Percentiles rank a stretch among this genome's conserved stretches.
Conservation (phyloP, 2,888 invertebrate species). For the Plebejus argus region DNA sequence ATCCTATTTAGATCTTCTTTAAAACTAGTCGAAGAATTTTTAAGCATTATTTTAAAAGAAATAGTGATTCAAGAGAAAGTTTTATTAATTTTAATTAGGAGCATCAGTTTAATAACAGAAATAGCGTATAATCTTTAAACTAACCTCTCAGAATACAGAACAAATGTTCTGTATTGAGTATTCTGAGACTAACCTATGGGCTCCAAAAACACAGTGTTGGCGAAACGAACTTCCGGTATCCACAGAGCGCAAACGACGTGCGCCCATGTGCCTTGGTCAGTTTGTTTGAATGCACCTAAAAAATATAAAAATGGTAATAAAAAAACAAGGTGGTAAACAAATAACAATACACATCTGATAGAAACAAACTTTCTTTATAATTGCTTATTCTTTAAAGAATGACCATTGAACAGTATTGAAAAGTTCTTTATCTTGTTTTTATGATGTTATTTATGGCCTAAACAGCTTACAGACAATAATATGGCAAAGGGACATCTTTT, state of each 20-base stretch:
- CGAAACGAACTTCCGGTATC: constrained; percentile 99
- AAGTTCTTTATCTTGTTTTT: background rate
- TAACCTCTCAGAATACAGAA: no score
- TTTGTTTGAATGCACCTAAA: constrained; percentile 96
- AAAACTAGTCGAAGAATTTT: no score
- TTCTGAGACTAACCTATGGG: constrained; percentile 93
- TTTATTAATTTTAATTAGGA: no score
- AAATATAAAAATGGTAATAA: constrained; percentile 26
- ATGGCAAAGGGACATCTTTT: background rate
- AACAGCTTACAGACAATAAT: background rate
- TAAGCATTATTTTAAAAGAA: no score
- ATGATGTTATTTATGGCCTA: background rate
- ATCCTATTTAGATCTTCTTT: no score
- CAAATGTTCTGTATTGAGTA: no score
- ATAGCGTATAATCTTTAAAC: constrained; percentile 41
- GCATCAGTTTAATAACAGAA: no score
- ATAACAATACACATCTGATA: background rate
- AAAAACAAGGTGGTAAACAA: constrained; percentile 25
- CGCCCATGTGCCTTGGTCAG: constrained; percentile 97
- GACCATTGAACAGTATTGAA: background rate
- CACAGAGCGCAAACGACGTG: constrained; percentile 99
- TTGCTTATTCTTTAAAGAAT: background rate
- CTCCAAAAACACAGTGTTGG: constrained; percentile 98
- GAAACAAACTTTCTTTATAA: background rate
- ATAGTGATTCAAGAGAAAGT: no score